Evolutionary conservation across 2,797 vertebrate species (phyloP).

Genomic region (Numenius phaeopus): DNA sequence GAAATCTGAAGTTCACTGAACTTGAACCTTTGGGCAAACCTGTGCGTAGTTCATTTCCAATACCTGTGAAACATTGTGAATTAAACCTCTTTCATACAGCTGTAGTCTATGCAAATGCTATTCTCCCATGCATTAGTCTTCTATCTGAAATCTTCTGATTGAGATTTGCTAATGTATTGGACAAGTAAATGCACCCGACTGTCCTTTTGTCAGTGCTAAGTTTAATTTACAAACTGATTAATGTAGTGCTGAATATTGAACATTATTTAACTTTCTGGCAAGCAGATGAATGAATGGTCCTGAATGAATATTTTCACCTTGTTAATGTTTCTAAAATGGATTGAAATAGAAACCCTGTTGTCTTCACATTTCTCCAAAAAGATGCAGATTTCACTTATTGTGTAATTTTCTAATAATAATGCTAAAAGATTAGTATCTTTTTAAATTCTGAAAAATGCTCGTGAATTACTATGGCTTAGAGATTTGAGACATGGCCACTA

Average conservation of each 20-base stretch:
- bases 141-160: not conserved
- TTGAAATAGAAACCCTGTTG: not conserved
- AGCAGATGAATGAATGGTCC: not conserved
- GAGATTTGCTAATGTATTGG: not conserved
- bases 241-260: not conserved
- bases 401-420: not conserved
- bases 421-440: not conserved
- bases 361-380: not conserved
- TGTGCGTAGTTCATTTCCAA: not conserved
- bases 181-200: not conserved
- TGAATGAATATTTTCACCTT: not conserved
- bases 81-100: not conserved
- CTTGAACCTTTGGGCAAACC: constrained; percentile 13
- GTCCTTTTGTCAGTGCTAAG: not conserved
- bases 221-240: not conserved
- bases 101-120: not conserved
- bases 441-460: not conserved
- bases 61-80: not conserved
- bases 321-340: not conserved
- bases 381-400: not conserved
- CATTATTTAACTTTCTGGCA: not conserved
- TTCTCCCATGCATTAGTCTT: not conserved
- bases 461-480: not conserved
- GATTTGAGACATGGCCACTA: not conserved
- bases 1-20: constrained; percentile 34